Percentiles rank a stretch among this genome's conserved stretches.
These are phyloP conservation scores for Callocephalon fimbriatum DNA, from an alignment of 2,113 vertebrate species.

Conservation along the genomic window DNA sequence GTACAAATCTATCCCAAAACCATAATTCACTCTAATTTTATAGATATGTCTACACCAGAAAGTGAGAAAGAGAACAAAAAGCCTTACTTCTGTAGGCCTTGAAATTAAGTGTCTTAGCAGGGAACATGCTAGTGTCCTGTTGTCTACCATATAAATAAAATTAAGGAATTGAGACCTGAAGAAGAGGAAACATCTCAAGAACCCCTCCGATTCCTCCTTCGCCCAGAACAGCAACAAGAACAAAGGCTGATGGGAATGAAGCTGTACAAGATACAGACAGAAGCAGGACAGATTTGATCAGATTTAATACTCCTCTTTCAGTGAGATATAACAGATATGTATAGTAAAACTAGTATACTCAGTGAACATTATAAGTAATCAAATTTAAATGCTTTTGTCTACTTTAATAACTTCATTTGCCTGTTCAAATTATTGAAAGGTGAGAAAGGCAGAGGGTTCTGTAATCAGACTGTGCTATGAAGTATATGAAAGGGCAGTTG, in stretches of 20 bases:
- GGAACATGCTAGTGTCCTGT: not conserved
- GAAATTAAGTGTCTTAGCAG: not conserved
- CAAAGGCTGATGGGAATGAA: not conserved
- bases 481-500: not conserved
- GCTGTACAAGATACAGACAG: not conserved
- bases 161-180: conserved; percentile 53
- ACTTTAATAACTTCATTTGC: not conserved
- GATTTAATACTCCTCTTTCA: not conserved
- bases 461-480: not conserved
- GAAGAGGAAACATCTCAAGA: conserved; percentile 40
- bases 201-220: not conserved
- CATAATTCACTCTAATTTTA: not conserved
- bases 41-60: not conserved
- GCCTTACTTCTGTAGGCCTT: not conserved
- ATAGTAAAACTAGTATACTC: not conserved
- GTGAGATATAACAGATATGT: not conserved
- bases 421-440: not conserved
- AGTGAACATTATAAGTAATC: not conserved
- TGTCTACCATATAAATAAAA: not conserved
- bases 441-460: not conserved
- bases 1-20: not conserved
- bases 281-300: not conserved
- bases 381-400: not conserved
- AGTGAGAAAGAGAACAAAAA: conserved; percentile 21
- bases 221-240: not conserved